Percentiles rank a stretch among this genome's conserved stretches.
phyloP scores from a whole-genome alignment of 2,797 vertebrate genomes.

The Enteromius thamalakanensis region DNA sequence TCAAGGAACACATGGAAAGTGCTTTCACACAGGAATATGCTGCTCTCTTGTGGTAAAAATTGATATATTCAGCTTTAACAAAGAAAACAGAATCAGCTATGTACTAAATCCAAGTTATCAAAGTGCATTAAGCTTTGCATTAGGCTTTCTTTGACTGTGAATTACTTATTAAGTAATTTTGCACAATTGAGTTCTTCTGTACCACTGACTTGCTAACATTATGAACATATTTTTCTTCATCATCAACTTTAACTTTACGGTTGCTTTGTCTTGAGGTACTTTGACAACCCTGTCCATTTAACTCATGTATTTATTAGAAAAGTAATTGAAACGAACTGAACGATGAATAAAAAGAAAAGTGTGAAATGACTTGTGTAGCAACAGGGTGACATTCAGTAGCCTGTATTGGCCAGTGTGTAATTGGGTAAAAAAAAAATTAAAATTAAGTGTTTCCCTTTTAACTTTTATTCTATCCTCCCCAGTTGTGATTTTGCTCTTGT shows the following conservation, averaged over 20 bases:
- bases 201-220: background rate
- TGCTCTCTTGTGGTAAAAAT: slow-evolving; percentile 52
- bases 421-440: background rate
- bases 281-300: background rate
- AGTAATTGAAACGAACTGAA: background rate
- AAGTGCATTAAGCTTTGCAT: background rate
- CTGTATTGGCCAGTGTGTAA: background rate
- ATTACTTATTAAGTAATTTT: background rate
- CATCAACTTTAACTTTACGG: background rate
- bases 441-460: background rate
- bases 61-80: background rate
- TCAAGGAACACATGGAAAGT: background rate
- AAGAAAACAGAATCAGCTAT: background rate
- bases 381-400: background rate
- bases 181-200: background rate
- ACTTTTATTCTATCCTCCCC: background rate
- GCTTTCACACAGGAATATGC: slow-evolving; percentile 24
- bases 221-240: background rate
- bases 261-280: background rate
- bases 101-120: background rate
- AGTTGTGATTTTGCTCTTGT: background rate
- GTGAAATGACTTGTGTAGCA: background rate
- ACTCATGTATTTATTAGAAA: background rate
- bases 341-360: background rate
- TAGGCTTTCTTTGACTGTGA: background rate